Evolutionary conservation across 2,113 vertebrate species (phyloP).

Genomic region (Boulengeromyrus knoepffleri): DNA sequence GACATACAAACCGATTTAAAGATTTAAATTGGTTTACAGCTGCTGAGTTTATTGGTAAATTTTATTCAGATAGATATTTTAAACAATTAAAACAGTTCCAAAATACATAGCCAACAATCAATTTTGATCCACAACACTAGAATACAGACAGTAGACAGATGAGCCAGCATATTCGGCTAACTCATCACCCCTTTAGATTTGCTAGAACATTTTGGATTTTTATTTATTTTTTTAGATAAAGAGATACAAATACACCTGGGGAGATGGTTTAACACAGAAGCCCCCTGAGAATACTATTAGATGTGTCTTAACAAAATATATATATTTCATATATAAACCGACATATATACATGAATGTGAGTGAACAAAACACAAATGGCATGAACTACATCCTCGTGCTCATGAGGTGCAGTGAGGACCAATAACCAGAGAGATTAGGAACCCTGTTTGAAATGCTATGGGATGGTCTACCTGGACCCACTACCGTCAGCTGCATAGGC

Average conservation of each 20-base stretch:
- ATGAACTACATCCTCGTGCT: not conserved
- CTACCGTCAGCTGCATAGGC: not conserved
- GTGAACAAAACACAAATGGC: not conserved
- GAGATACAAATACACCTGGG: not conserved
- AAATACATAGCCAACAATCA: slow-evolving; percentile 9
- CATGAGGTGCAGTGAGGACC: not conserved
- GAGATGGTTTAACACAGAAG: not conserved
- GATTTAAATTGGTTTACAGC: not conserved
- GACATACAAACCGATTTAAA: not conserved
- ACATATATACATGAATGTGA: not conserved
- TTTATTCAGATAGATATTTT: slow-evolving; percentile 6
- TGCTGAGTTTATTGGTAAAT: not conserved
- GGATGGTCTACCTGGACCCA: not conserved
- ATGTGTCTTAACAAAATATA: not conserved
- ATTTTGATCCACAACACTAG: not conserved
- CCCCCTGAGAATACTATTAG: slow-evolving; percentile 20
- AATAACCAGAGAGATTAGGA: not conserved
- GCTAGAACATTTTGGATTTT: not conserved
- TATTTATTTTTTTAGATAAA: not conserved
- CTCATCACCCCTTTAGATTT: not conserved
- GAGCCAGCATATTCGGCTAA: not conserved
- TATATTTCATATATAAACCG: not conserved
- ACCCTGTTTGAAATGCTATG: not conserved
- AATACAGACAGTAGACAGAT: not conserved
- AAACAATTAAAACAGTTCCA: slow-evolving; percentile 5